These are phyloP conservation scores for Lacerta bilineata DNA, from an alignment of 2,797 vertebrate genomes.

Conservation along the genomic window DNA sequence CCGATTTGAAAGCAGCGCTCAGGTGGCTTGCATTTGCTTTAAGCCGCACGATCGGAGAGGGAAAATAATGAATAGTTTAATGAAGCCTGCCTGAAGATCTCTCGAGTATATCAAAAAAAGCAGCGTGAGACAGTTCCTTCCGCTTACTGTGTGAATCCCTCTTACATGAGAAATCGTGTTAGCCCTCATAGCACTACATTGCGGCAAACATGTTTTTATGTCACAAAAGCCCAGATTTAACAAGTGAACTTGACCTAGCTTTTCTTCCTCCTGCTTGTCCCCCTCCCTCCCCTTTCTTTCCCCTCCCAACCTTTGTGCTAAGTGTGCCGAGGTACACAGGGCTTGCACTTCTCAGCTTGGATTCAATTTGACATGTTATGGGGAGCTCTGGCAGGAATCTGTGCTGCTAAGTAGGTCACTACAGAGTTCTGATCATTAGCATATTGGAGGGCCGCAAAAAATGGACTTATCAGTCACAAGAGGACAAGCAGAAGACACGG, in stretches of 20 bases:
- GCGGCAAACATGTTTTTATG: conserved; percentile 60
- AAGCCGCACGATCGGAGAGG: conserved; percentile 36
- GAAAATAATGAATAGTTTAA: conserved; percentile 23
- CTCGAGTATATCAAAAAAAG: conserved; percentile 34
- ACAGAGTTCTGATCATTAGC: conserved; percentile 74
- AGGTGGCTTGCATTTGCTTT: conserved; percentile 39
- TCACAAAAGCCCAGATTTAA: conserved; percentile 63
- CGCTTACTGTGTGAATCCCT: conserved; percentile 48
- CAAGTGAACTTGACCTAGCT: conserved; percentile 65
- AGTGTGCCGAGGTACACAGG: conserved; percentile 68
- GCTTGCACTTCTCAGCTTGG: conserved; percentile 64
- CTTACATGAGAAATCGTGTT: conserved; percentile 66
- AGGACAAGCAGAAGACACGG: conserved; percentile 54
- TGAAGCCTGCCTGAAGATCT: conserved; percentile 49
- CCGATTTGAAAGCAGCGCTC: not conserved
- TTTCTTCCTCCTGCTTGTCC: conserved; percentile 44
- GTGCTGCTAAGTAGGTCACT: conserved; percentile 79
- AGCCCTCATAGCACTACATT: conserved; percentile 59
- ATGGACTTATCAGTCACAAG: conserved; percentile 58
- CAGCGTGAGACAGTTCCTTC: conserved; percentile 30
- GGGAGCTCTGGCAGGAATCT: conserved; percentile 71
- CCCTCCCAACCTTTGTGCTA: conserved; percentile 60
- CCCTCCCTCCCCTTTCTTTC: not conserved
- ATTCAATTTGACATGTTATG: conserved; percentile 70
- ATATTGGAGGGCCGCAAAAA: conserved; percentile 68